Base-by-base conservation (phyloP, 2,113 vertebrate species). In the Eptatretus burgeri region DNA sequence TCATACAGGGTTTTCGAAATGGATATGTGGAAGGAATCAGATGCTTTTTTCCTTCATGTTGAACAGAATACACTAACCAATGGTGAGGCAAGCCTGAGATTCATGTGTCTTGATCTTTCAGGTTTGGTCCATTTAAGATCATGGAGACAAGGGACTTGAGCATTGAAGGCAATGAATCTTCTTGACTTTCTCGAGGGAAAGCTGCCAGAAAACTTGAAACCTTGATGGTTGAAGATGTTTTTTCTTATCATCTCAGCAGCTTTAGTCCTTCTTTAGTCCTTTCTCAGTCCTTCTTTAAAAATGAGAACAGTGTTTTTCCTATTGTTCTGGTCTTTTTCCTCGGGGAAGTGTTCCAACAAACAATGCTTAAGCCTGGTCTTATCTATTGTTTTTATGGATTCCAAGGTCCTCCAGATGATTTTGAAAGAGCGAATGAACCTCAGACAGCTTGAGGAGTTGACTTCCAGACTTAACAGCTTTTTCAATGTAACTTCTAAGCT, bases 1-100 rank as follows among this genome's bases (percentile, higher is more conserved):
- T 70, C 70, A 65, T 68, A 70, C 71, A 71, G 69, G 72, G 70
- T 63, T 67, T 65, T 51, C 56, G 70, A 76, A 76, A 74, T 75
- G 76, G 75, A 68, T 62, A 62, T 51, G 50, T 11, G 20, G 50
- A 49, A 63, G 56, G 51, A 51, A 65, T 67, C 63, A 63, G 64
- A 62, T 64, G 63, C 64, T 65, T 53, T 66, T 68, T 70, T 72
- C n/a, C 50, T 51, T 50, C 51, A 50, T 62, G 49, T 64, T 14
- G 27, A 49, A 50, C 14, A 64, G 17, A 64, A 64, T 64, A 41
- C 14, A 50, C 10, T 64, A 50, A 51, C 64, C 27, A 50, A 60
- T 64, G 27, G 64, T 18, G 50, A 64, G 8, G 49, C 64, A 51
- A 14, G 50, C 49, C 64, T 64, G 64, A 14, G 2, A 64, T 50